Percentiles rank a stretch among this genome's conserved stretches.
These are phyloP conservation scores for Pogonognathellus flavescens DNA, from an alignment of 1,140 invertebrate species.

Conservation along the genomic window DNA sequence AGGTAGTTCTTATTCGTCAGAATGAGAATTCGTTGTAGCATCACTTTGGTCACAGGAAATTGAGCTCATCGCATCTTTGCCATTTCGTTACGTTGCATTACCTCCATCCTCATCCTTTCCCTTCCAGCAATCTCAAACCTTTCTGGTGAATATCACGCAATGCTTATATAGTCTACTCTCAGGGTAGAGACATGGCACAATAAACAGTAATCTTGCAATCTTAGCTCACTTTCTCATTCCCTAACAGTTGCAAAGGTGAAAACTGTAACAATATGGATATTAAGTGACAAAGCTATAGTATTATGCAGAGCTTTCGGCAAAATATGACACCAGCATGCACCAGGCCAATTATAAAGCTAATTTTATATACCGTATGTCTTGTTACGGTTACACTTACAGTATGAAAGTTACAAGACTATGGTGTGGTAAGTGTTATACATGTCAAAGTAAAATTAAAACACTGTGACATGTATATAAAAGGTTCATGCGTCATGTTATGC, in stretches of 20 bases:
- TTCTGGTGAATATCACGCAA: not conserved
- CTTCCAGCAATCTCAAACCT: not conserved
- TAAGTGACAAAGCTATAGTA: not conserved
- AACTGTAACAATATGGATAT: not conserved
- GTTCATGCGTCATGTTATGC: too few relatives aligned
- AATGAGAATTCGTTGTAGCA: slow-evolving; percentile 6
- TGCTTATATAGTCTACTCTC: not conserved
- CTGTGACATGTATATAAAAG: too few relatives aligned
- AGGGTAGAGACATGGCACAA: not conserved
- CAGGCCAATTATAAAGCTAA: too few relatives aligned
- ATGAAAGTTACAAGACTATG: too few relatives aligned
- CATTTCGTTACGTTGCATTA: slow-evolving; percentile 37
- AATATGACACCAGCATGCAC: not conserved
- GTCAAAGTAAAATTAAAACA: too few relatives aligned
- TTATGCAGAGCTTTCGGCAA: not conserved
- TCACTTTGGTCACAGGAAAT: slow-evolving; percentile 33
- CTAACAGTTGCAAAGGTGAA: not conserved
- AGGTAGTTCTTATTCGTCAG: slow-evolving; percentile 7
- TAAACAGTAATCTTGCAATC: not conserved
- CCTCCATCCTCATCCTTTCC: not conserved
- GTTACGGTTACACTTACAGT: too few relatives aligned
- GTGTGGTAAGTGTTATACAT: too few relatives aligned
- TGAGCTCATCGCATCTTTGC: slow-evolving; percentile 33
- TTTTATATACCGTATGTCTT: too few relatives aligned
- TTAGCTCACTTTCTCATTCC: not conserved